phyloP scores from a whole-genome alignment of 2,888 invertebrate species.

The Acanthosepion pharaonis region DNA sequence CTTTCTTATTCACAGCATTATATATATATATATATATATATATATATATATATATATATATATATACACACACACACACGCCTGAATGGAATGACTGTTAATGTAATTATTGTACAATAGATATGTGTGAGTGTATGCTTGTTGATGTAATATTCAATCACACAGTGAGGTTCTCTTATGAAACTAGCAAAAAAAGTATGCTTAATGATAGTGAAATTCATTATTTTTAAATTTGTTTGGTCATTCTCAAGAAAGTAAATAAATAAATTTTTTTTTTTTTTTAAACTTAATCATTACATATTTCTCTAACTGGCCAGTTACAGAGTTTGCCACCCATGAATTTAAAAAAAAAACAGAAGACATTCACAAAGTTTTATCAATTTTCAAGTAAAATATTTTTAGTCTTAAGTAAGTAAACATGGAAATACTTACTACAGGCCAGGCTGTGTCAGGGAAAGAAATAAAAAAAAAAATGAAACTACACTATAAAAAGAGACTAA shows the following conservation, averaged over 20 bases:
- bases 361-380: not conserved
- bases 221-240: no score
- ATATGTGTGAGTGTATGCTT: not conserved
- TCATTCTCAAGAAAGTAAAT: no score
- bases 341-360: not conserved
- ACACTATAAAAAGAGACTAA: not conserved
- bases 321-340: not conserved
- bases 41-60: no score
- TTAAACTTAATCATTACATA: not conserved
- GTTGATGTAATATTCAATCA: not conserved
- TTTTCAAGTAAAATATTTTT: not conserved
- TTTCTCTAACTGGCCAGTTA: not conserved
- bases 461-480: not conserved
- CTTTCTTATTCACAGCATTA: no score
- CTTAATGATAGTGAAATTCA: not conserved
- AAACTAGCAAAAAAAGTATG: not conserved
- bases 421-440: conserved; percentile 7
- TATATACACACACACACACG: not conserved
- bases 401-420: not conserved
- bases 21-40: no score
- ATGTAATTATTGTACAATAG: not conserved
- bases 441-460: not conserved
- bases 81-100: not conserved
- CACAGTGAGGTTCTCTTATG: not conserved
- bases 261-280: no score